phyloP scores from a whole-genome alignment of 1,140 invertebrate species.

The Ceratoteleas bidentatus region DNA sequence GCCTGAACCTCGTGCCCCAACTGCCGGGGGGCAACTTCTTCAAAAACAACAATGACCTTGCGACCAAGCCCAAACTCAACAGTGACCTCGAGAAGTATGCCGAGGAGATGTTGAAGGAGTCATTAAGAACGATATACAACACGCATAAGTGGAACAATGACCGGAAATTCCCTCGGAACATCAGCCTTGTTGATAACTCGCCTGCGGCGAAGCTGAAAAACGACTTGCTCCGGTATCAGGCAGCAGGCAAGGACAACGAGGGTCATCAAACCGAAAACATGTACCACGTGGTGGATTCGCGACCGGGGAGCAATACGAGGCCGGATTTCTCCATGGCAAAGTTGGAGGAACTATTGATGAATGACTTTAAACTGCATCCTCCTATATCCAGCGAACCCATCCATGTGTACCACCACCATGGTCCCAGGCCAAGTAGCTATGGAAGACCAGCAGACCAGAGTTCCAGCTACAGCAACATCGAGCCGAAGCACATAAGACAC shows the following conservation, averaged over 20 bases:
- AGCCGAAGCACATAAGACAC: conserved; percentile 58
- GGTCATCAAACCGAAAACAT: conserved; percentile 76
- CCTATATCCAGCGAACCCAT: conserved; percentile 49
- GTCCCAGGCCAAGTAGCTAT: conserved; percentile 31
- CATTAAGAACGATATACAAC: conserved; percentile 78
- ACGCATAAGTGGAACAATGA: conserved; percentile 80
- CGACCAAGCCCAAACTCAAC: conserved; percentile 72
- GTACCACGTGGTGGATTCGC: conserved; percentile 64
- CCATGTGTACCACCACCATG: conserved; percentile 52
- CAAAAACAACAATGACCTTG: conserved; percentile 70
- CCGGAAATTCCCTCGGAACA: conserved; percentile 51
- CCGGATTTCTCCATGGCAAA: conserved; percentile 70
- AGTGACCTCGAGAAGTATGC: conserved; percentile 77
- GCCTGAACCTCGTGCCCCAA: conserved; percentile 73
- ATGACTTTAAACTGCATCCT: conserved; percentile 63
- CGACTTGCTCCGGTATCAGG: conserved; percentile 73
- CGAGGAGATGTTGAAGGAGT: conserved; percentile 80
- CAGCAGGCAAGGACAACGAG: conserved; percentile 71
- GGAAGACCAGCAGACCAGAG: conserved; percentile 45
- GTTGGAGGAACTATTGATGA: conserved; percentile 74
- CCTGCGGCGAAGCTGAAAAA: conserved; percentile 72
- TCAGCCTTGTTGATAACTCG: conserved; percentile 63
- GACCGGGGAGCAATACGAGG: conserved; percentile 56
- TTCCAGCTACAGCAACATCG: conserved; percentile 39
- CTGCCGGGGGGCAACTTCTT: conserved; percentile 77